Evolutionary conservation across 1,140 invertebrate species (phyloP).

Genomic region (Platyscapa corneri): DNA sequence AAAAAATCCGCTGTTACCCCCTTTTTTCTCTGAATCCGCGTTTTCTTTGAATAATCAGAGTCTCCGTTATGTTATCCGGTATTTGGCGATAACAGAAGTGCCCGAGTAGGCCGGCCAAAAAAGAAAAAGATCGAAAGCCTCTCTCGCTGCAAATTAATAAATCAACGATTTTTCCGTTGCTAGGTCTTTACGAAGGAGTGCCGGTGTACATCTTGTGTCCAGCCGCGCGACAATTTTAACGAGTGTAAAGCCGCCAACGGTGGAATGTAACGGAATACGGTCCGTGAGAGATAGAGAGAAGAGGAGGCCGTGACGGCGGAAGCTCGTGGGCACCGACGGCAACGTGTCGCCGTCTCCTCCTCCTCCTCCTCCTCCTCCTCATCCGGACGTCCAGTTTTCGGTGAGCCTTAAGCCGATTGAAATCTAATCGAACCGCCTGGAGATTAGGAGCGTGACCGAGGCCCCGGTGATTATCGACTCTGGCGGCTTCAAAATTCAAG

Average conservation of each 20-base stretch:
- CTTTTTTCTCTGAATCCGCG: not conserved
- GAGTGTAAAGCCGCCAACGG: not conserved
- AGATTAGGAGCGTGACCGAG: not conserved
- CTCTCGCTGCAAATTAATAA: not conserved
- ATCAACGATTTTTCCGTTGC: not conserved
- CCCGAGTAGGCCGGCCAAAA: not conserved
- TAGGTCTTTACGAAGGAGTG: constrained; percentile 13
- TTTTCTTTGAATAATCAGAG: not conserved
- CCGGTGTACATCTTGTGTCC: not conserved
- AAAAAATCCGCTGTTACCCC: not conserved
- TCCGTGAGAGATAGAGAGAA: constrained; percentile 7
- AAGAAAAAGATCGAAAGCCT: not conserved
- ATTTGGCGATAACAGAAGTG: not conserved
- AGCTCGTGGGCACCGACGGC: not conserved
- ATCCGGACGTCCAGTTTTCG: not conserved
- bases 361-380: too few species aligned
- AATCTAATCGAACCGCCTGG: not conserved
- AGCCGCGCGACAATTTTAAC: constrained; percentile 19
- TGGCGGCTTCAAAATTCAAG: too few species aligned
- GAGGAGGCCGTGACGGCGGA: not conserved
- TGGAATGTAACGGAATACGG: constrained; percentile 23
- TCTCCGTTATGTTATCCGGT: too few species aligned
- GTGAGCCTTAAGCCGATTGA: not conserved
- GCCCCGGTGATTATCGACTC: too few species aligned
- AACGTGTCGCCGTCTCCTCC: too few species aligned